Conservation (phyloP, 1,140 invertebrate species). For the Piezodorus guildinii region DNA sequence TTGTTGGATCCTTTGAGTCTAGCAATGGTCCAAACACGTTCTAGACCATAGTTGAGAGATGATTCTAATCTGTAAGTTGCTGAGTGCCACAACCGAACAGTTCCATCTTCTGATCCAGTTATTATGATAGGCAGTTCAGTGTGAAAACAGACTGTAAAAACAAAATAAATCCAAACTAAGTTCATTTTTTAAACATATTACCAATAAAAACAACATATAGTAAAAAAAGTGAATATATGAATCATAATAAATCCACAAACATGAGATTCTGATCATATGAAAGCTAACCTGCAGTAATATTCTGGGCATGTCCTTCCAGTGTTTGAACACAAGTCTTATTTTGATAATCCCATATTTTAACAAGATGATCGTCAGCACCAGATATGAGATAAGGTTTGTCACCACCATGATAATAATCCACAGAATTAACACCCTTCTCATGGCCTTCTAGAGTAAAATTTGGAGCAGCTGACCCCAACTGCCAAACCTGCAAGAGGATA, state of each 20-base stretch:
- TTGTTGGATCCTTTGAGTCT: conserved; percentile 93
- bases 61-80: conserved; percentile 94
- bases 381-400: conserved; percentile 99
- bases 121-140: conserved; percentile 94
- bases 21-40: conserved; percentile 95
- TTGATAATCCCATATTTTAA: conserved; percentile 99
- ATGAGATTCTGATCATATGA: too few species aligned
- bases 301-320: conserved; percentile 91
- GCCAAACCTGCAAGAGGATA: conserved; percentile 63
- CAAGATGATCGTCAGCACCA: conserved; percentile 91
- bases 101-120: conserved; percentile 95
- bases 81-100: conserved; percentile 93
- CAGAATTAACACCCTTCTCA: conserved; percentile 97
- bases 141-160: conserved; percentile 73
- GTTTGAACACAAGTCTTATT: conserved; percentile 99
- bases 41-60: conserved; percentile 95
- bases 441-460: conserved; percentile 99
- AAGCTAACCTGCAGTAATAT: conserved; percentile 59
- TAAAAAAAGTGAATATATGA: too few species aligned
- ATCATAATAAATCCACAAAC: too few species aligned
- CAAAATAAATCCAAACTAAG: conserved; percentile 1
- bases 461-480: conserved; percentile 87
- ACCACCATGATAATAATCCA: conserved; percentile 99
- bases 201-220: neutral
- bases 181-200: neutral